Base-by-base conservation (phyloP, 1,140 invertebrate genomes). In the Pseudobourletiella spinata region DNA sequence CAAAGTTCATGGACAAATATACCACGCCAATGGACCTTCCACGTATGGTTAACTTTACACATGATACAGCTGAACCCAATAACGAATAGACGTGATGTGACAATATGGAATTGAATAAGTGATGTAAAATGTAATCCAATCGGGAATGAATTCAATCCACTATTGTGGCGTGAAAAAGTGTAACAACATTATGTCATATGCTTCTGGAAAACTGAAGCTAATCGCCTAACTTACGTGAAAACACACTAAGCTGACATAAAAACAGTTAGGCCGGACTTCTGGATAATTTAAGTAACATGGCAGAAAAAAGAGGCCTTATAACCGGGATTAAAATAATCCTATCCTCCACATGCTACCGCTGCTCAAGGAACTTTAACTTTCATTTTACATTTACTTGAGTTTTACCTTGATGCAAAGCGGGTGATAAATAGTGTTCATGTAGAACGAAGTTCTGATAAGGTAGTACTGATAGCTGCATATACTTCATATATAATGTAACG, bases 161-260 rank as follows among this genome's bases (percentile, higher is more conserved):
- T 72, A 11, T 58, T 72, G 24, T 58, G 61, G 32, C 64, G 59
- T 2, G 59, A 70, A 52, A 70, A 73, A 62, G 59, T 76, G 28
- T 67, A 68, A 60, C 72, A 75, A 62, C 71, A 79, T 61, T 77
- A 71, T 72, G 57, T 75, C 15, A 75, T 79, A 80, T 70, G 76
- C 78, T 79, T 76, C 70, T 74, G 73, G 3, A 80, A 79, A 74
- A 74, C 80, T 50, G 77, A 79, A 73, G 75, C 63, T 39, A 74
- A 77, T 70, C 65, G 76, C 50, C 66, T 77, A 15, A 59, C 64
- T 35, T 79, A 67, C 62, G 74, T 78, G 22, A 42, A 71, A 59
- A 67, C 70, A 6, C 76, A 80, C 71, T 77, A 82, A 71, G 69
- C 55, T n/a, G 72, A 76, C 65, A 66, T 81, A n/a, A 69, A 76